Percentiles rank a stretch among this genome's conserved stretches.
These are phyloP conservation scores for Proctacanthus coquilletti DNA, from an alignment of 1,140 invertebrate genomes.

Conservation along the genomic window DNA sequence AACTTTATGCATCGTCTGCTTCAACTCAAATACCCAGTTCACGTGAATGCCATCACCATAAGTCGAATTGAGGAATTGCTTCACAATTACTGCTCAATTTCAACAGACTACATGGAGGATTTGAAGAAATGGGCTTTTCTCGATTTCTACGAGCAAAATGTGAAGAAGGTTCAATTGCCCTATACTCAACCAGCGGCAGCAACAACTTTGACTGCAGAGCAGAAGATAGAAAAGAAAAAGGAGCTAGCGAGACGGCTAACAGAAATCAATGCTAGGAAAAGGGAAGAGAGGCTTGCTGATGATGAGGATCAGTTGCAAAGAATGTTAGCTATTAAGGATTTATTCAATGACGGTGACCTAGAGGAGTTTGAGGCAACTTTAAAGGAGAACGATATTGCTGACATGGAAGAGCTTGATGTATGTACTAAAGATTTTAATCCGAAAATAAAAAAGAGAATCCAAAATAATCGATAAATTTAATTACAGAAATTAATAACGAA, in stretches of 20 bases:
- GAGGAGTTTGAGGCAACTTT: conserved; percentile 36
- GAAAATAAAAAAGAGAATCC: too few species aligned
- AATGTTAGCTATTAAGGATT: conserved; percentile 42
- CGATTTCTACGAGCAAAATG: conserved; percentile 71
- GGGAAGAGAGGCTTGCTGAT: conserved; percentile 69
- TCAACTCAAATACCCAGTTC: conserved; percentile 86
- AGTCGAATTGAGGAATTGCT: conserved; percentile 77
- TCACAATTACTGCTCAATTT: conserved; percentile 61
- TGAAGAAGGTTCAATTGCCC: conserved; percentile 71
- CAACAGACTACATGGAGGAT: conserved; percentile 63
- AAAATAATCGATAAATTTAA: conserved; percentile 23
- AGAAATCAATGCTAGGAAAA: conserved; percentile 72
- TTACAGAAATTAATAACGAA: conserved; percentile 54
- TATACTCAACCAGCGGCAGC: conserved; percentile 43
- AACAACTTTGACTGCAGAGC: conserved; percentile 48
- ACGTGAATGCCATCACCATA: conserved; percentile 71
- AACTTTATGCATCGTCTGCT: conserved; percentile 77
- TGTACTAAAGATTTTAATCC: conserved; percentile 1
- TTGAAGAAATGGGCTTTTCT: conserved; percentile 62
- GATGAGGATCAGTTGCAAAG: conserved; percentile 77
- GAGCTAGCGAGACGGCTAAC: conserved; percentile 65
- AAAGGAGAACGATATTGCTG: conserved; percentile 40
- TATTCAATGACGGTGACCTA: conserved; percentile 18
- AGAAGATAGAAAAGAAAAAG: conserved; percentile 70
- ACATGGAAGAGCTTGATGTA: conserved; percentile 33